Conservation (phyloP, 2,797 vertebrate species). For the Saxicola maurus region DNA sequence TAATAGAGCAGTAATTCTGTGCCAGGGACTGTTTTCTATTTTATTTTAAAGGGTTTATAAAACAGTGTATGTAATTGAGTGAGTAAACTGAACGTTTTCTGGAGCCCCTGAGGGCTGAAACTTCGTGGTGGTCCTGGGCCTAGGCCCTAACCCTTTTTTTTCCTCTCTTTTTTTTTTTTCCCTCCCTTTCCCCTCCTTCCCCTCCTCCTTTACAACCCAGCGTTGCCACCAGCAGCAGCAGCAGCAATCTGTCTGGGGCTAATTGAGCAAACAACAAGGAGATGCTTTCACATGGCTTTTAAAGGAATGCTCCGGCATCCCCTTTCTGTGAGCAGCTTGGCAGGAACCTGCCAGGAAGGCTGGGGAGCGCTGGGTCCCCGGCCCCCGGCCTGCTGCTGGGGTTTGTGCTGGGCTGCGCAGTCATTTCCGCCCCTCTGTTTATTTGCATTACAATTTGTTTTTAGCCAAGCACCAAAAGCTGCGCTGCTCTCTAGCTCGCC, state of each 20-base stretch:
- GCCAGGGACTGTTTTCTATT: constrained; percentile 69
- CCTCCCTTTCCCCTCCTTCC: constrained; percentile 39
- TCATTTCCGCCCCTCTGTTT: constrained; percentile 57
- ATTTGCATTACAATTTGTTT: constrained; percentile 55
- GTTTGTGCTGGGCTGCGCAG: constrained; percentile 19
- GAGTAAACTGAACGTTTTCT: constrained; percentile 67
- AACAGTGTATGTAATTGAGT: constrained; percentile 68
- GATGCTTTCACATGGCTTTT: constrained; percentile 66
- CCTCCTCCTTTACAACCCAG: constrained; percentile 55
- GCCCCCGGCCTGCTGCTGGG: constrained; percentile 13
- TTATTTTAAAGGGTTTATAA: constrained; percentile 70
- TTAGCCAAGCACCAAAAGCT: constrained; percentile 32
- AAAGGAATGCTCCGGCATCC: constrained; percentile 49
- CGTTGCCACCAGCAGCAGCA: constrained; percentile 62
- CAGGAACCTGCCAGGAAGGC: constrained; percentile 56
- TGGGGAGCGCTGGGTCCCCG: constrained; percentile 27
- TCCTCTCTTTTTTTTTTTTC: background rate
- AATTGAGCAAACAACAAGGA: constrained; percentile 71
- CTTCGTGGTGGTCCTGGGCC: constrained; percentile 66
- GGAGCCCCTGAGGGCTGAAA: constrained; percentile 59
- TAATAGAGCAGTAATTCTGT: constrained; percentile 69
- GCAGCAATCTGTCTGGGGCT: constrained; percentile 66
- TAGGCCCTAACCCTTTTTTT: constrained; percentile 63
- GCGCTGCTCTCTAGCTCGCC: background rate
- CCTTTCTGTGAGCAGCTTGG: constrained; percentile 41